phyloP scores from a whole-genome alignment of 1,140 invertebrate species.

The Amyelois transitella region DNA sequence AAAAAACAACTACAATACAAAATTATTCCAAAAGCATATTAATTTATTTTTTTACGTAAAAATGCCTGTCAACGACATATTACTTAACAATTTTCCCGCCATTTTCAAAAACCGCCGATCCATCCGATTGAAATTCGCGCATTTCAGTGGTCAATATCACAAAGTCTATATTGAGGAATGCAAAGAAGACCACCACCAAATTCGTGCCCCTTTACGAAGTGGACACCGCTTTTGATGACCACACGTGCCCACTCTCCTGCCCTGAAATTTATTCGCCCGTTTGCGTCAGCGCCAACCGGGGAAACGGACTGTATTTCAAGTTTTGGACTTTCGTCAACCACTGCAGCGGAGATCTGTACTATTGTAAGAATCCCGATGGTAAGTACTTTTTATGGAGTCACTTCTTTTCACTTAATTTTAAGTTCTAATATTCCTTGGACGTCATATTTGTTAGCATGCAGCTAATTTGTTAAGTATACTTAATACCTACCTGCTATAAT shows the following conservation, averaged over 20 bases:
- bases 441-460: too few species aligned
- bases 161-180: neutral
- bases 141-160: neutral
- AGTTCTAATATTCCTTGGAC: too few species aligned
- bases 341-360: conserved; percentile 40
- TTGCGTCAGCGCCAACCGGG: conserved; percentile 37
- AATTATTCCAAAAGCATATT: too few species aligned
- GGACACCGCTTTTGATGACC: conserved; percentile 36
- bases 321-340: conserved; percentile 46
- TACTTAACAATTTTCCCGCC: too few species aligned
- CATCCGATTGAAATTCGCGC: too few species aligned
- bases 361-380: conserved; percentile 47
- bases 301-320: conserved; percentile 38
- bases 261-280: conserved; percentile 37
- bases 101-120: too few species aligned
- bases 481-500: too few species aligned
- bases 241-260: conserved; percentile 35
- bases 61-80: too few species aligned
- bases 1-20: too few species aligned
- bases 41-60: too few species aligned
- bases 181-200: neutral
- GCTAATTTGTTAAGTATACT: too few species aligned
- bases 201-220: conserved; percentile 31
- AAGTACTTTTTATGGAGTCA: neutral
- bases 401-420: too few species aligned